phyloP scores from a whole-genome alignment of 1,140 invertebrate species.

The Drosophila kanapiae region DNA sequence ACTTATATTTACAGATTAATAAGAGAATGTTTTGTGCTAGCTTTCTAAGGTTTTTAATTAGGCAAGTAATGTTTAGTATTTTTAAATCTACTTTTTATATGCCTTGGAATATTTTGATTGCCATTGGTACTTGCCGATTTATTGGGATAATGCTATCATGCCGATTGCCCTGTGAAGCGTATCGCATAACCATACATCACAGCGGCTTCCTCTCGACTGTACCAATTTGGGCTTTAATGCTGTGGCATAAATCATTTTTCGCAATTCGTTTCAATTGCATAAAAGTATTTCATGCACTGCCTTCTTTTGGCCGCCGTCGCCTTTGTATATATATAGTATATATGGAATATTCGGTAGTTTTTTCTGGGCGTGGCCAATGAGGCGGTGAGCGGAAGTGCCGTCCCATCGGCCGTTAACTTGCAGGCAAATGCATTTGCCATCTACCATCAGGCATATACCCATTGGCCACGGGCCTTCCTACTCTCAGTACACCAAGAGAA shows the following conservation, averaged over 20 bases:
- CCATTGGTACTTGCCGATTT: constrained; percentile 9
- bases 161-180: constrained; percentile 37
- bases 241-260: constrained; percentile 76
- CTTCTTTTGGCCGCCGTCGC: constrained; percentile 14
- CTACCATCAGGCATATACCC: constrained; percentile 60
- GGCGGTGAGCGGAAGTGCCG: constrained; percentile 43
- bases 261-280: constrained; percentile 76
- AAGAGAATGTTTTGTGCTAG: background rate
- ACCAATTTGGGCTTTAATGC: constrained; percentile 78
- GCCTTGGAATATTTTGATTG: background rate
- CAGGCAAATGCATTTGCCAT: constrained; percentile 73
- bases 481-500: background rate
- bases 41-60: too few relatives aligned
- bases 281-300: constrained; percentile 70
- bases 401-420: constrained; percentile 56
- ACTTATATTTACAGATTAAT: background rate
- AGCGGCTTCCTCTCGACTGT: constrained; percentile 39
- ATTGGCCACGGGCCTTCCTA: constrained; percentile 55
- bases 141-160: constrained; percentile 38
- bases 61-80: too few relatives aligned
- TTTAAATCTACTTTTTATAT: background rate
- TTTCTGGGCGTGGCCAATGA: constrained; percentile 63
- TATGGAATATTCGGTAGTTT: constrained; percentile 35
- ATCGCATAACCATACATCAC: constrained; percentile 56
- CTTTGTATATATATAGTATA: background rate